Conservation (phyloP, 1,140 invertebrate species). For the Conus betulinus region DNA sequence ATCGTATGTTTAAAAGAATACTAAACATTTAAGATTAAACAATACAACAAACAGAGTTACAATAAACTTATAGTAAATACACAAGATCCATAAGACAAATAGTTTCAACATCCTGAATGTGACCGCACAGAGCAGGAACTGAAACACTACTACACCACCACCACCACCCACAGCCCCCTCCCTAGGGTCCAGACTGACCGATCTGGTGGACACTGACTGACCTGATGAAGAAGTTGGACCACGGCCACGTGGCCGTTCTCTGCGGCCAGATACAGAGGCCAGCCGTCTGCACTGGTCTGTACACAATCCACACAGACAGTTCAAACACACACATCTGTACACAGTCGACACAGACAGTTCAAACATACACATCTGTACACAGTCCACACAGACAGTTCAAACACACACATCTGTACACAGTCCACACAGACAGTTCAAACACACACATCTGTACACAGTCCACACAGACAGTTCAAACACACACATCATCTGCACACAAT, state of each 20-base stretch:
- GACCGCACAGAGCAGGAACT: background rate
- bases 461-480: too few species aligned
- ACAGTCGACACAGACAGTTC: too few species aligned
- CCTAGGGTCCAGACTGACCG: too few species aligned
- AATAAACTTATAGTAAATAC: background rate
- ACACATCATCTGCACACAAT: too few species aligned
- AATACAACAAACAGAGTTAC: background rate
- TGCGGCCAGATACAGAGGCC: slow-evolving; percentile 66
- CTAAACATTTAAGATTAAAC: background rate
- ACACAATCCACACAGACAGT: too few species aligned
- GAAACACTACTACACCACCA: background rate
- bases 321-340: too few species aligned
- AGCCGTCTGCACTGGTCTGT: background rate
- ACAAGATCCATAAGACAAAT: too few species aligned
- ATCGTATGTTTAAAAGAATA: background rate
- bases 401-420: too few species aligned
- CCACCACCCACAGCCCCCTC: background rate
- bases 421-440: too few species aligned
- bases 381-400: too few species aligned
- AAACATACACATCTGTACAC: too few species aligned
- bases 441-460: too few species aligned
- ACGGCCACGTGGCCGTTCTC: slow-evolving; percentile 69
- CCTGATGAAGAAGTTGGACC: slow-evolving; percentile 63
- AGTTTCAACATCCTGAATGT: background rate
- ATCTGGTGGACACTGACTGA: slow-evolving; percentile 32